Conservation (phyloP, 2,888 invertebrate species). For the Amphipoea lucens region DNA sequence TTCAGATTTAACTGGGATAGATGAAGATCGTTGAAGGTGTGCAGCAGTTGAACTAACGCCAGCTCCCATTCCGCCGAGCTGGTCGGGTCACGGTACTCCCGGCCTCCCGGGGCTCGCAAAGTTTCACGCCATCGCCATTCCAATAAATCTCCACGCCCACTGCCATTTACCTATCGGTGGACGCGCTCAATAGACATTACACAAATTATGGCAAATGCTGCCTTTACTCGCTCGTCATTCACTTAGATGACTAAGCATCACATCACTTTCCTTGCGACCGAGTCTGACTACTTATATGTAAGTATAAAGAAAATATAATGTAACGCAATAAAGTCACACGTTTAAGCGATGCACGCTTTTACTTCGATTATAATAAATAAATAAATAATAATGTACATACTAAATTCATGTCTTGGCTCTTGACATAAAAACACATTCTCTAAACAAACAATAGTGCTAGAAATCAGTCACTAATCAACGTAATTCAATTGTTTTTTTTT, state of each 20-base stretch:
- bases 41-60: not conserved
- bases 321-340: constrained; percentile 13
- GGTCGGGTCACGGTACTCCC: not conserved
- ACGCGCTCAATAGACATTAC: constrained; percentile 1
- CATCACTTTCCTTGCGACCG: constrained; percentile 32
- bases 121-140: not conserved
- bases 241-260: constrained; percentile 41
- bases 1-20: not conserved
- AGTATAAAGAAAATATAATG: constrained; percentile 30
- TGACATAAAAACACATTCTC: not conserved
- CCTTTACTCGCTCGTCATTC: constrained; percentile 16
- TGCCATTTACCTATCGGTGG: constrained; percentile 4
- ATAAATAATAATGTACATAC: not conserved
- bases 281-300: not conserved
- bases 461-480: not conserved
- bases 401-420: not conserved
- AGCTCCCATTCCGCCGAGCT: not conserved
- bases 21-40: not conserved
- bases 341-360: constrained; percentile 25
- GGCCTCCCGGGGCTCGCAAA: not conserved
- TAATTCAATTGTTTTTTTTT: constrained; percentile 8
- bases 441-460: not conserved
- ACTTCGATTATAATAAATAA: constrained; percentile 16
- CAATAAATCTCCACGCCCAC: constrained; percentile 17
- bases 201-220: constrained; percentile 7